Conservation (phyloP, 2,888 invertebrate genomes). For the Caradrina kadenii region DNA sequence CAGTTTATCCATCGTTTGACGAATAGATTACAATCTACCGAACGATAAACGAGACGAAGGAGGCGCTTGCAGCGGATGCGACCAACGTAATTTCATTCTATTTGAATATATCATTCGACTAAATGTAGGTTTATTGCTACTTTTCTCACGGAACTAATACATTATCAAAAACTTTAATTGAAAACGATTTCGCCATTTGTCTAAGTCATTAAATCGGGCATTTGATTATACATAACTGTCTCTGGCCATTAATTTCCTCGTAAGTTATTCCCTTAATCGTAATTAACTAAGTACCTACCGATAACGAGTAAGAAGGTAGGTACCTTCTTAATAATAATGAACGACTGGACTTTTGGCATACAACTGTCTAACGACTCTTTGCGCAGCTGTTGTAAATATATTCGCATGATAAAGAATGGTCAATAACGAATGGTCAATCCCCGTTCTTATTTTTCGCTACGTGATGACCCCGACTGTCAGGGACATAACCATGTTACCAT, state of each 20-base stretch:
- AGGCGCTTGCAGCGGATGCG: conserved; percentile 87
- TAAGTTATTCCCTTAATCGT: conserved; percentile 72
- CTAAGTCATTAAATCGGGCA: conserved; percentile 78
- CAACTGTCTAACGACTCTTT: conserved; percentile 71
- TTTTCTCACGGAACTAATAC: conserved; percentile 90
- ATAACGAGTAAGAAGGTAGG: conserved; percentile 36
- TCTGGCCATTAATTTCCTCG: conserved; percentile 73
- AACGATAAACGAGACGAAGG: conserved; percentile 80
- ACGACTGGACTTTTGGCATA: conserved; percentile 72
- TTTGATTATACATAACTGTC: conserved; percentile 76
- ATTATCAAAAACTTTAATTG: conserved; percentile 88
- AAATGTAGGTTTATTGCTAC: conserved; percentile 90
- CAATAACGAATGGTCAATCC: conserved; percentile 86
- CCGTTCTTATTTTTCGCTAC: conserved; percentile 82
- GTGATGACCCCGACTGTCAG: conserved; percentile 80
- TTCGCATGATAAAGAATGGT: conserved; percentile 83
- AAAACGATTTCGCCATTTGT: conserved; percentile 87
- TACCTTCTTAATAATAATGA: conserved; percentile 63
- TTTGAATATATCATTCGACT: conserved; percentile 89
- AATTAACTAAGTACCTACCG: conserved; percentile 63
- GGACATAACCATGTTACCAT: conserved; percentile 84
- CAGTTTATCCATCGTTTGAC: conserved; percentile 84
- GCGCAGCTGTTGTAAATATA: conserved; percentile 76
- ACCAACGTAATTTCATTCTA: conserved; percentile 87
- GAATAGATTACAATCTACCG: conserved; percentile 85